Conservation (phyloP, 2,888 invertebrate species). For the Spodoptera littoralis region DNA sequence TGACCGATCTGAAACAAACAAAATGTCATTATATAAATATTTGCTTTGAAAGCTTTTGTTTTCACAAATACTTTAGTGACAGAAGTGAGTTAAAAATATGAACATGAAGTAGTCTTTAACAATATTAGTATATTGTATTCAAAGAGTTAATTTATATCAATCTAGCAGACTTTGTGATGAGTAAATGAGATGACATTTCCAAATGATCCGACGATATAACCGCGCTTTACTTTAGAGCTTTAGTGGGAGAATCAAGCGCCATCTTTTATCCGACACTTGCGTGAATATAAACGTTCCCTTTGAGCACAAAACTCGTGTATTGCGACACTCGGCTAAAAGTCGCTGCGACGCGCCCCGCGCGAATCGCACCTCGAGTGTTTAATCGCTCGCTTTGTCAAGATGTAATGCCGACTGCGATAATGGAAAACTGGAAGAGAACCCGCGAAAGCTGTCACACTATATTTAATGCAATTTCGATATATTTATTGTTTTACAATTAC, state of each 20-base stretch:
- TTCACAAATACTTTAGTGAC: too few species aligned
- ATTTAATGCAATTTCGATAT: too few species aligned
- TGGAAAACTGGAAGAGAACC: conserved; percentile 34
- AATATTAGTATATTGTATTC: too few species aligned
- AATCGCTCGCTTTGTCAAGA: conserved; percentile 79
- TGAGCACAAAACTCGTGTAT: conserved; percentile 59
- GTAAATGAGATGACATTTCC: background rate
- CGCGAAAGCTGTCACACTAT: too few species aligned
- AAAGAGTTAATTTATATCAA: too few species aligned
- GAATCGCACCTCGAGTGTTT: conserved; percentile 71
- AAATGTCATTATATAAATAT: background rate
- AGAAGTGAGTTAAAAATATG: too few species aligned
- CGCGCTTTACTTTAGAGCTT: conserved; percentile 32
- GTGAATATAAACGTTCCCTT: conserved; percentile 60
- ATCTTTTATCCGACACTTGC: conserved; percentile 50
- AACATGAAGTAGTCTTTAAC: too few species aligned
- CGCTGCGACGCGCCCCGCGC: conserved; percentile 47
- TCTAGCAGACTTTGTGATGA: background rate
- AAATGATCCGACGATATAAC: conserved; percentile 6
- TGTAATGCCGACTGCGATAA: conserved; percentile 60
- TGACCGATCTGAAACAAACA: conserved; percentile 80
- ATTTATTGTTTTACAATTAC: too few species aligned
- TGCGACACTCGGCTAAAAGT: conserved; percentile 70
- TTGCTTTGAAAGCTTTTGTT: too few species aligned
- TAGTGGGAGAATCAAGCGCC: conserved; percentile 46